phyloP scores from a whole-genome alignment of 2,797 vertebrate genomes.

The Melopsittacus undulatus region DNA sequence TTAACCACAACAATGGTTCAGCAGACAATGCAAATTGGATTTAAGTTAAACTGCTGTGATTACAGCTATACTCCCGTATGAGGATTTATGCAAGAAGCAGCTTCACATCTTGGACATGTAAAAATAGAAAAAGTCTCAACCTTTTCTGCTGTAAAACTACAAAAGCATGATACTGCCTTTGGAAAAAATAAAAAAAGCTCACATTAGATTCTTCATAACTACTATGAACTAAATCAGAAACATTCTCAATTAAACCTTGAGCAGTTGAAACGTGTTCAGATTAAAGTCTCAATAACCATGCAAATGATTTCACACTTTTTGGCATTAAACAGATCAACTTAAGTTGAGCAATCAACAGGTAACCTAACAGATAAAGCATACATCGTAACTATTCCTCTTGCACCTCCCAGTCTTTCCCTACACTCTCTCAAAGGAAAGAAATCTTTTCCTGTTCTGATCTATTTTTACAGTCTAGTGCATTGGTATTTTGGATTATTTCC shows the following conservation, averaged over 20 bases:
- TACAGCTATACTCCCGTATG: not conserved
- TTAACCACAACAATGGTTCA: not conserved
- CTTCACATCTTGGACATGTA: not conserved
- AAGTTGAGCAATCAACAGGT: conserved; percentile 62
- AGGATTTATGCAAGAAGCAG: not conserved
- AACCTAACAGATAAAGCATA: not conserved
- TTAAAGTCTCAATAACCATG: not conserved
- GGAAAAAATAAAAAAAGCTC: not conserved
- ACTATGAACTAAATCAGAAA: not conserved
- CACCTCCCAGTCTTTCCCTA: conserved; percentile 6
- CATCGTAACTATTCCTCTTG: not conserved
- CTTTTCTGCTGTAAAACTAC: not conserved
- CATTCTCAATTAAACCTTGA: not conserved
- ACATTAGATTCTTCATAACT: not conserved
- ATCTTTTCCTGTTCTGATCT: conserved; percentile 59
- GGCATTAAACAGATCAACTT: not conserved
- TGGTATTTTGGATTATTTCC: conserved; percentile 76
- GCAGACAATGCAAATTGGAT: not conserved
- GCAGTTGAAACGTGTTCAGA: not conserved
- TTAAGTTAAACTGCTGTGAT: not conserved
- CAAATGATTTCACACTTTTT: not conserved
- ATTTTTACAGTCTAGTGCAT: conserved; percentile 76
- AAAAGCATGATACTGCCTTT: accelerated
- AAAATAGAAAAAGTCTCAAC: not conserved
- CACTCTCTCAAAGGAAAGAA: conserved; percentile 59